Conservation (phyloP, 2,113 vertebrate genomes). For the Vanacampus margaritifer region DNA sequence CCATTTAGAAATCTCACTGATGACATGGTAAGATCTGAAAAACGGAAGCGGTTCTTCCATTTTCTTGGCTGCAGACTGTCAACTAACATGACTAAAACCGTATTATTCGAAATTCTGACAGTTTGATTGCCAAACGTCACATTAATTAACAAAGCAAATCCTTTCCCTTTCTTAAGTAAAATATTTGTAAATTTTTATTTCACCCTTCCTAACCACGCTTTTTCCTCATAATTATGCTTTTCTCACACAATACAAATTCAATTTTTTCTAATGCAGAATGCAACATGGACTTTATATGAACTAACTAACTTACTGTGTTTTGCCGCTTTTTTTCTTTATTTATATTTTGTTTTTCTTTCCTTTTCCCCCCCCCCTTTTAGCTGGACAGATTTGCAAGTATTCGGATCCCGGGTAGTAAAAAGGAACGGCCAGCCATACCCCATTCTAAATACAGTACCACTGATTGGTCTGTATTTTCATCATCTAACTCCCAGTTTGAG, state of each 20-base stretch:
- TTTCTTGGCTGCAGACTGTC: constrained; percentile 10
- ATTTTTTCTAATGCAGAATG: background rate
- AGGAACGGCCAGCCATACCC: constrained; percentile 75
- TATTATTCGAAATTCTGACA: background rate
- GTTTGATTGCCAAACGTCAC: background rate
- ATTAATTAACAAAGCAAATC: background rate
- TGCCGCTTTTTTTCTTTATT: background rate
- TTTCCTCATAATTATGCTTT: constrained; percentile 20
- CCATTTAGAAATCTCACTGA: constrained; percentile 93
- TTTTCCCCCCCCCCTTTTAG: constrained; percentile 60
- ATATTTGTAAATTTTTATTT: background rate
- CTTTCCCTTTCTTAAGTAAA: background rate
- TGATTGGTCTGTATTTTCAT: constrained; percentile 64
- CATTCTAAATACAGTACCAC: constrained; percentile 66
- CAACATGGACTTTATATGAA: background rate
- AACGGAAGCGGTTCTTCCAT: background rate
- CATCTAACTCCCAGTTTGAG: constrained; percentile 61
- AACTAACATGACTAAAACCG: background rate
- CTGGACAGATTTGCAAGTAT: constrained; percentile 88
- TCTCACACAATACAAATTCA: constrained; percentile 7
- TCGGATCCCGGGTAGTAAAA: constrained; percentile 84
- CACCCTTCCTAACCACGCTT: background rate
- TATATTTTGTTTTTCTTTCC: background rate
- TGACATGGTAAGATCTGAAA: constrained; percentile 87
- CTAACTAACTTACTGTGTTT: background rate